Evolutionary conservation across 2,113 vertebrate species (phyloP), one percentile per base, ranked within the genome.

Genomic region (Hassar affinis): DNA sequence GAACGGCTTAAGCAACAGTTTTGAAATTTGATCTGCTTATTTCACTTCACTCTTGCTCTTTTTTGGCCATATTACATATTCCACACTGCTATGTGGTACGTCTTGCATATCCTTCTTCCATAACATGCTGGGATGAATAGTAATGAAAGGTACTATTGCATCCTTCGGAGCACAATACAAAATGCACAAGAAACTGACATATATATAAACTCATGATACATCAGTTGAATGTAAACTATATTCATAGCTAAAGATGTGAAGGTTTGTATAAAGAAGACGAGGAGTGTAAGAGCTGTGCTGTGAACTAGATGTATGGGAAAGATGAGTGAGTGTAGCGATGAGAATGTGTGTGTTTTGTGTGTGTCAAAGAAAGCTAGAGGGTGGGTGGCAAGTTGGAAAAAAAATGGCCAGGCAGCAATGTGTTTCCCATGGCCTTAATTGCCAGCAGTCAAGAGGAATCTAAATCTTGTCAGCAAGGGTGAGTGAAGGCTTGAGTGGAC

Each of bases 401-500:
- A 25, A 78, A 71, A 77, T 45, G 80, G 25, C 38, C 33, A n/a
- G 3, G 27, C 27, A 74, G 71, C 38, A 20, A 54, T 20, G n/a
- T 78, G 57, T 69, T 54, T 72, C 68, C 35, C 20, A 2, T 71
- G 69, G 62, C 68, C 75, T 49, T 79, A 80, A 83, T 83, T 80
- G 78, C n/a, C 81, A 35, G 72, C 64, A 71, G 61, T 79, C 82
- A 54, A 14, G 52, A 59, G 38, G 79, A 85, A 87, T 85, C 81
- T 78, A 81, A 83, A 83, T 83, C 83, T 71, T 84, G 76, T 83
- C 84, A 85, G 69, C 38, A 7, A 59, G 57, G 78, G 80, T 51
- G 66, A 87, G 74, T 81, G 76, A 85, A 85, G 76, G 27, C 68
- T 82, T 59, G 57, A 85, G 59, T 79, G 83, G 79, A 85, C 33